These are phyloP conservation scores for Agrypnia vestita DNA, from an alignment of 1,140 invertebrate species.

Conservation along the genomic window DNA sequence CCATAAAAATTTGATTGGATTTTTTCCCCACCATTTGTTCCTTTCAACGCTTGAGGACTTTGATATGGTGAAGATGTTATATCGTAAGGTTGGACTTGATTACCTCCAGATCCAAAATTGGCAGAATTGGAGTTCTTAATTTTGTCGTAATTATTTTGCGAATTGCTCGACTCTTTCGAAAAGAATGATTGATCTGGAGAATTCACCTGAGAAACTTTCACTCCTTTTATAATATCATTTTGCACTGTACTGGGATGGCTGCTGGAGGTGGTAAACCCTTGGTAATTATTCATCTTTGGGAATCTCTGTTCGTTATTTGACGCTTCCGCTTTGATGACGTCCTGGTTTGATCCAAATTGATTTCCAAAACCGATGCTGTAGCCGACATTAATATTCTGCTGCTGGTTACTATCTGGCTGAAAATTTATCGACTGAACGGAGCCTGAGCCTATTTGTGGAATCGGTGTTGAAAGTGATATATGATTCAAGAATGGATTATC, in stretches of 20 bases:
- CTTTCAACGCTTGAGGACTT: conserved; percentile 48
- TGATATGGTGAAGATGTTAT: conserved; percentile 42
- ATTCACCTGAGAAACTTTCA: conserved; percentile 57
- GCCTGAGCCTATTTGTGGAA: conserved; percentile 39
- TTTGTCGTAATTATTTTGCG: neutral
- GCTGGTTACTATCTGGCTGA: conserved; percentile 67
- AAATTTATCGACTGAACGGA: conserved; percentile 62
- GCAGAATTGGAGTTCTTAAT: conserved; percentile 5
- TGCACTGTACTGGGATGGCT: conserved; percentile 6
- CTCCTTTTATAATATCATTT: conserved; percentile 56
- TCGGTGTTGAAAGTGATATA: conserved; percentile 59
- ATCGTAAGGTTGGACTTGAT: conserved; percentile 13
- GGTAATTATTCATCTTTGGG: conserved; percentile 43
- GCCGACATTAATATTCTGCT: conserved; percentile 64
- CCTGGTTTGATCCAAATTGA: conserved; percentile 35
- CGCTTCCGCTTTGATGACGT: conserved; percentile 35
- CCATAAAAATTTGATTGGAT: conserved; percentile 31
- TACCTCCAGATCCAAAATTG: conserved; percentile 21
- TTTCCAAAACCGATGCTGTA: conserved; percentile 60
- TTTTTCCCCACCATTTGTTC: conserved; percentile 40
- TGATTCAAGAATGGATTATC: conserved; percentile 64
- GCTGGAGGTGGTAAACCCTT: conserved; percentile 52
- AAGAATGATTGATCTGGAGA: conserved; percentile 48
- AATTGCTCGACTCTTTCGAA: conserved; percentile 51
- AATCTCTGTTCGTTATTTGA: conserved; percentile 50